These are phyloP conservation scores for Tympanuchus pallidicinctus DNA, from an alignment of 2,113 vertebrate genomes.

Conservation along the genomic window DNA sequence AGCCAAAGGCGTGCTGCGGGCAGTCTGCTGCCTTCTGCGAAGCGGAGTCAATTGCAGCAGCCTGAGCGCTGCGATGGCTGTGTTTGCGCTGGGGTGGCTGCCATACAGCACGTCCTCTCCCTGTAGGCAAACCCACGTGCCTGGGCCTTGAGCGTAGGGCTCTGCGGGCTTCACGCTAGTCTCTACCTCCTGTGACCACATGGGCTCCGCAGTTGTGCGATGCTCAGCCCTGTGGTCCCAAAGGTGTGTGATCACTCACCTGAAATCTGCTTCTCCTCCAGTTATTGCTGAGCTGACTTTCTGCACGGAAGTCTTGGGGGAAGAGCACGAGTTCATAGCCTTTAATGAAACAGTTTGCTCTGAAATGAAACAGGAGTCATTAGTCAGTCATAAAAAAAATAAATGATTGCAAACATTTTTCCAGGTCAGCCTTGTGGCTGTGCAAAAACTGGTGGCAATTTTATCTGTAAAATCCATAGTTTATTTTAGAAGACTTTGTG, in stretches of 20 bases:
- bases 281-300: neutral
- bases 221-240: fast-evolving
- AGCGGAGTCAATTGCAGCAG: fast-evolving
- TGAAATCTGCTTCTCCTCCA: neutral
- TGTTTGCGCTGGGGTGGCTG: fast-evolving
- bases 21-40: fast-evolving
- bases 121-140: fast-evolving
- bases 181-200: fast-evolving
- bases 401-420: neutral
- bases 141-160: neutral
- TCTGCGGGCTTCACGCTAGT: fast-evolving
- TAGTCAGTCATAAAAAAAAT: neutral
- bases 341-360: neutral
- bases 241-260: neutral
- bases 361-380: neutral
- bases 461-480: neutral
- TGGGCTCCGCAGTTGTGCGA: fast-evolving
- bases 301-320: neutral
- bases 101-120: neutral
- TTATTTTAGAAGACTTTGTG: neutral
- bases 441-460: fast-evolving
- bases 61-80: neutral
- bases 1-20: fast-evolving
- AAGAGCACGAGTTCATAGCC: neutral
- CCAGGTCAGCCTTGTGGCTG: neutral